Percentiles rank a stretch among this genome's conserved stretches.
phyloP scores from a whole-genome alignment of 2,797 vertebrate species.

The Odontamblyopus lacepedii region DNA sequence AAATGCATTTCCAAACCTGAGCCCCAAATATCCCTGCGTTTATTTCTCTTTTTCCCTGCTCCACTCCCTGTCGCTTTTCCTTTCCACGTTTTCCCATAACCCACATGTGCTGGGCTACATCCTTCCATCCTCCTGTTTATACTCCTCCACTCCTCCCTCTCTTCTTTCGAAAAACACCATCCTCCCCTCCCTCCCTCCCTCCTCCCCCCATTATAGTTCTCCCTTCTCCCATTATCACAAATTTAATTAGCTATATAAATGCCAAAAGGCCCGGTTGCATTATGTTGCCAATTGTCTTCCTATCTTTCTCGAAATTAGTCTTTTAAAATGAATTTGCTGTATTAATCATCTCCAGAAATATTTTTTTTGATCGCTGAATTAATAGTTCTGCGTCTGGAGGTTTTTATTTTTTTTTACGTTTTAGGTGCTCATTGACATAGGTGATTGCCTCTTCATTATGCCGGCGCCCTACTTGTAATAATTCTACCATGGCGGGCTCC shows the following conservation, averaged over 20 bases:
- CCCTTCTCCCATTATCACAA: constrained; percentile 89
- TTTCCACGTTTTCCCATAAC: background rate
- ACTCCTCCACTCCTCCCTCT: background rate
- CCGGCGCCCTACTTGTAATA: constrained; percentile 95
- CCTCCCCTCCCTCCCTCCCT: background rate
- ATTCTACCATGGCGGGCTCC: constrained; percentile 97
- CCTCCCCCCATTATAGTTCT: constrained; percentile 35
- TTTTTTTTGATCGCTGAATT: constrained; percentile 99
- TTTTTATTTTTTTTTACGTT: constrained; percentile 54
- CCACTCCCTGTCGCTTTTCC: no score
- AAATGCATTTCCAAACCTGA: no score
- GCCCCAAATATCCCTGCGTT: no score
- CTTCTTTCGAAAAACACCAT: background rate
- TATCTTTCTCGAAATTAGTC: constrained; percentile 99
- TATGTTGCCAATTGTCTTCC: constrained; percentile 94
- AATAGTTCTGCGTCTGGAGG: constrained; percentile 90
- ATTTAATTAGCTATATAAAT: constrained; percentile 99
- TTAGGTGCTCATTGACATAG: constrained; percentile 99
- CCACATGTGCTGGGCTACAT: background rate
- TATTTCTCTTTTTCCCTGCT: no score
- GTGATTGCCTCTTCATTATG: constrained; percentile 99
- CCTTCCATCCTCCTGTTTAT: background rate
- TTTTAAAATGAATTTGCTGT: constrained; percentile 99
- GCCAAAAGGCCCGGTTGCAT: constrained; percentile 86
- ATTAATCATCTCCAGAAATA: constrained; percentile 98